Base-by-base conservation (phyloP, 2,888 invertebrate genomes). In the Epirrhoe tristata region DNA sequence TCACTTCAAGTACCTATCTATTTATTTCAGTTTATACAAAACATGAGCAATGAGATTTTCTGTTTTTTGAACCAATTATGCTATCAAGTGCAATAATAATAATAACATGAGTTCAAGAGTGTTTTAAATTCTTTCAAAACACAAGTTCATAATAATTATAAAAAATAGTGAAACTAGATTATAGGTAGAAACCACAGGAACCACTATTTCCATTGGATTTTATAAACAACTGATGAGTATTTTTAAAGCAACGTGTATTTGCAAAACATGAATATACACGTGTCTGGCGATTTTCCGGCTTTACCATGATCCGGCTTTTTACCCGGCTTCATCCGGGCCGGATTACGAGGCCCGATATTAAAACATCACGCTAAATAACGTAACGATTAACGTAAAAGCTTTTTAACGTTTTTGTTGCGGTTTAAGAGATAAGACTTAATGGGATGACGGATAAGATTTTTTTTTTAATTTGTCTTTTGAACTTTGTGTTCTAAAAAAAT, bases 381-480 rank as follows among this genome's bases (percentile, higher is more conserved):
- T 54, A 62, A 66, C 78, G 78, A 80, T 81, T 80, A 80, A 75
- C 74, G 75, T 79, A 69, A 81, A 81, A 81, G 80, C 81, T 79
- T 81, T 83, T 79, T 78, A 81, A 78, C 79, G 67, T 71, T 74
- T 69, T 60, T 54, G 57, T 63, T 66, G 61, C 68, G 74, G 75
- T 36, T 14, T 60, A 69, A 68, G 16, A 24, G n/a, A 66, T 58
- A 60, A 57, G 61, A 57, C 6, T 43, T 43, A 56, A 51, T 34
- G 34, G 43, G 51, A 17, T 43, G 8, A 52, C 46, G 54, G 5
- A 12, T 53, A 1, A 14, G n/a, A 16, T 39, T 10, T 36, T 34
- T 16, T 48, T 48, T 48, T 48, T 48, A 16, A 48, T 48, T n/a
- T 14, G 14, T 6, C 12, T 12, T 0, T 43, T 12, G 12, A 43